These are phyloP conservation scores for Keiferia lycopersicella DNA, from an alignment of 2,888 invertebrate species.

Conservation along the genomic window DNA sequence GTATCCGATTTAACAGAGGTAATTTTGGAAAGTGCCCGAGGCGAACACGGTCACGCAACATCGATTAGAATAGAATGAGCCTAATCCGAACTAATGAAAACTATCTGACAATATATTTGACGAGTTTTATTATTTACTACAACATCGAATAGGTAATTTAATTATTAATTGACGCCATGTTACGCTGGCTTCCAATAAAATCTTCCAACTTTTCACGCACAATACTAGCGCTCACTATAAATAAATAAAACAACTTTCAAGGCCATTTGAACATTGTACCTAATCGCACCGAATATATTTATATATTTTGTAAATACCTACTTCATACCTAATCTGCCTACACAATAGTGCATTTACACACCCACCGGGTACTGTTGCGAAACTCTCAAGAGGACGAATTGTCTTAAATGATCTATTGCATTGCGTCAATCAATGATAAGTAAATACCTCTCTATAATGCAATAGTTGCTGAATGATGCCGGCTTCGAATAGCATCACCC, in stretches of 20 bases:
- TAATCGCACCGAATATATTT: conserved; percentile 47
- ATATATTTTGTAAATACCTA: conserved; percentile 52
- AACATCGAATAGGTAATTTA: background rate
- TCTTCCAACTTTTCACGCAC: too few relatives aligned
- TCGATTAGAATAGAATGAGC: conserved; percentile 53
- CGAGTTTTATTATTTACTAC: conserved; percentile 6
- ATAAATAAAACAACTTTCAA: background rate
- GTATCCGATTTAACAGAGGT: conserved; percentile 41
- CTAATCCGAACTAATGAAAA: conserved; percentile 46
- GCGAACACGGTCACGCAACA: conserved; percentile 59
- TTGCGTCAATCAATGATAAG: conserved; percentile 7
- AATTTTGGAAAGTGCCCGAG: conserved; percentile 63
- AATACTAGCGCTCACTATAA: too few relatives aligned
- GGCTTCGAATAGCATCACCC: too few relatives aligned
- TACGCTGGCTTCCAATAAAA: too few relatives aligned
- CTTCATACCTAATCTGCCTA: conserved; percentile 43
- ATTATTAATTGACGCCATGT: too few relatives aligned
- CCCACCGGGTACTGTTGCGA: conserved; percentile 39
- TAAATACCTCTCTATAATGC: background rate
- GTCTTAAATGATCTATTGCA: conserved; percentile 18
- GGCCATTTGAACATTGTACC: conserved; percentile 33
- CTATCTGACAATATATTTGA: conserved; percentile 27
- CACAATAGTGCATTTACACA: conserved; percentile 41
- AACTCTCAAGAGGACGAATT: conserved; percentile 22
- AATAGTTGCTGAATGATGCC: too few relatives aligned